Base-by-base conservation (phyloP, 2,797 vertebrate genomes). In the Peromyscus aztecus region DNA sequence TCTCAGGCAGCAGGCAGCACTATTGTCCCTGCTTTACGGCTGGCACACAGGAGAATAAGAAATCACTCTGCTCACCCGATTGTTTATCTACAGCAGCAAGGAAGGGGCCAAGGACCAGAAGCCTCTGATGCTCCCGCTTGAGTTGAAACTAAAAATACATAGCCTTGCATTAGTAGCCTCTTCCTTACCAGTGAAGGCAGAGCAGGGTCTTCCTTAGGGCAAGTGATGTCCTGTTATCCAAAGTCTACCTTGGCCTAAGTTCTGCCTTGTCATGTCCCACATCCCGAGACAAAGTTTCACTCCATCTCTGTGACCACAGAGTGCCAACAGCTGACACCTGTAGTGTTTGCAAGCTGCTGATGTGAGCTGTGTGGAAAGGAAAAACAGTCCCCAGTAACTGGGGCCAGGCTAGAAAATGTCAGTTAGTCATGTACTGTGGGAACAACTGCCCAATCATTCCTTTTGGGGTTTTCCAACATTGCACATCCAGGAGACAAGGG, bases 51-150 rank as follows among this genome's bases (percentile, higher is more conserved):
- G 1, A 2, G 88, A 82, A 92, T 69, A 37, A 67, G 92, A 86
- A 63, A 90, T 23, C 59, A 2, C 61, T 1, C 57, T 14, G 46
- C 90, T 77, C 21, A 4, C 59, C 63, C 4, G 57, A 3, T 93
- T 75, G 61, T 88, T 81, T 86, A 67, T 90, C 90, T 46, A 3
- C 31, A 55, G 82, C 67, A 65, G 37, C 49, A 12, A 85, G 69
- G 89, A 43, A 94, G 81, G 77, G 83, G 82, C 96, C 90, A 86
- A 84, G 94, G 89, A 77, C 89, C 85, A 83, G 81, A 65, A 57
- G 55, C 24, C 94, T 90, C 82, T 86, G 94, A 65, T 75, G 85
- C 89, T 96, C 77, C 67, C 76, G 90, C 61, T 80, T 85, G 96
- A 87, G 61, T 63, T 89, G 90, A 61, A 76, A 90, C 57, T 95